Conservation (phyloP, 2,113 vertebrate species). For the Cranoglanis bouderius region DNA sequence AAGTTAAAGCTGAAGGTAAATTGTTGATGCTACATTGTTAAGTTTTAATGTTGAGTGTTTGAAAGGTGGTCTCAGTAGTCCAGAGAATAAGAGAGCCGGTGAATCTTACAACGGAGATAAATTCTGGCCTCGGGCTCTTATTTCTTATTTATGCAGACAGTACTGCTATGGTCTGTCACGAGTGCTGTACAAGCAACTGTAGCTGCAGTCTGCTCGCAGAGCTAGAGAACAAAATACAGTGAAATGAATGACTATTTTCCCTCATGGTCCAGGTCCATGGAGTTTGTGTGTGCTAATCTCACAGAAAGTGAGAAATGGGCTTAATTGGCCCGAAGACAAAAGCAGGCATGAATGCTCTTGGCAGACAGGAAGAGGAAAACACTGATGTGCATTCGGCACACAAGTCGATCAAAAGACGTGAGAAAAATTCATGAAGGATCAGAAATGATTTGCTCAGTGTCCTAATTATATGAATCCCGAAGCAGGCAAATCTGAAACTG, state of each 20-base stretch:
- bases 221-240: slow-evolving; percentile 9
- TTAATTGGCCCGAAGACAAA: slow-evolving; percentile 3
- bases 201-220: background rate
- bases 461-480: background rate
- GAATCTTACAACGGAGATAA: slow-evolving; percentile 16
- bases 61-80: slow-evolving; percentile 21
- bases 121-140: slow-evolving; percentile 2
- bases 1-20: background rate
- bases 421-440: slow-evolving; percentile 6
- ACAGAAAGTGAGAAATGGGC: background rate
- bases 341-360: background rate
- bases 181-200: slow-evolving; percentile 19
- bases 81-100: slow-evolving; percentile 1
- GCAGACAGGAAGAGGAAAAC: background rate
- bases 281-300: background rate
- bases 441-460: slow-evolving; percentile 4
- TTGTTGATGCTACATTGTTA: background rate
- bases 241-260: slow-evolving; percentile 20
- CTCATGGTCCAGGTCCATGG: background rate
- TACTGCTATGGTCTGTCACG: background rate
- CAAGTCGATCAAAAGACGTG: slow-evolving; percentile 29
- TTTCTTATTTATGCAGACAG: slow-evolving; percentile 17
- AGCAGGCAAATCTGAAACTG: slow-evolving; percentile 1
- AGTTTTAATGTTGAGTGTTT: slow-evolving; percentile 13
- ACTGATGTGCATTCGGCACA: slow-evolving; percentile 26